Base-by-base conservation (phyloP, 1,140 invertebrate genomes). In the Drusus annulatus region DNA sequence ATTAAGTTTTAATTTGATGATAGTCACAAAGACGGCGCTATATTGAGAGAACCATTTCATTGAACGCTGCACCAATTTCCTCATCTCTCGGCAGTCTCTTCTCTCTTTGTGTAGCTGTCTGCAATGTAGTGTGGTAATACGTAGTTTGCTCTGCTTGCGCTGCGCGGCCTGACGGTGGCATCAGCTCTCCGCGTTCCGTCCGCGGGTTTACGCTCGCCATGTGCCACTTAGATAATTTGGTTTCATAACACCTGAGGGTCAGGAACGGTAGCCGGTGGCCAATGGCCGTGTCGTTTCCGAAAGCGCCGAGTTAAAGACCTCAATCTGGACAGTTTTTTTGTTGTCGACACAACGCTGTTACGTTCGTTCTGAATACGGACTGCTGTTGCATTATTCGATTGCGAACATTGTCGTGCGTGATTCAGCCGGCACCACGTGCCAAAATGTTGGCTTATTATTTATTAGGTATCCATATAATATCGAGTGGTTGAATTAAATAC, bases 181-280 rank as follows among this genome's bases (percentile, higher is more conserved):
- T n/a, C n/a, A n/a, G 62, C 62, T 6, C 8, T 28, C 21, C 23
- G 31, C 63, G n/a, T 65, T 10, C 50, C 65, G 63, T 21, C 5
- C 45, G 17, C 68, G 21, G 68, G 68, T 51, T 71, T 23, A 23
- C 45, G 68, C 17, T 71, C 68, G 68, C 68, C 68, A 51, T 71
- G 68, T 51, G 68, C 68, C 68, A 71, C 68, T 71, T 71, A 51
- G 50, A 71, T 23, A 51, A 51, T 54, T 28, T 58, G 19, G 36
- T 83, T 78, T 80, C 76, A 79, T 60, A 83, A 83, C 68, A 65
- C 65, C 79, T 83, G 79, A 83, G 73, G 79, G 82, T 83, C 82
- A 83, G 79, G 82, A 83, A 73, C 82, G 82, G 62, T 69, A 71
- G 79, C 54, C 62, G 51, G 58, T 65, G 62, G 79, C 54, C 62